phyloP scores from a whole-genome alignment of 2,888 invertebrate genomes.

The Tipula vernalis region DNA sequence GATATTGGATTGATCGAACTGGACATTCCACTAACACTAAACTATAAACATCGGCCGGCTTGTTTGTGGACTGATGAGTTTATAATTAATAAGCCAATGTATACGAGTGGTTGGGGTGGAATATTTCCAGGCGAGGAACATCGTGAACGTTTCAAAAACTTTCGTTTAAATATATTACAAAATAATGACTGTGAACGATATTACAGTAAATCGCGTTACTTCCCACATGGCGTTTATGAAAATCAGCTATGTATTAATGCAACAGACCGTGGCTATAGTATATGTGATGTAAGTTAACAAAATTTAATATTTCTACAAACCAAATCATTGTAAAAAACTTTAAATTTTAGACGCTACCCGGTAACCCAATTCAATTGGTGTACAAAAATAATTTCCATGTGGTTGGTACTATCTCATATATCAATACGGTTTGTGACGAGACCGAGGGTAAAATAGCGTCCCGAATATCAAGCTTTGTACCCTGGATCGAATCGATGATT shows the following conservation, averaged over 20 bases:
- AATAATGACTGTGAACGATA: not conserved
- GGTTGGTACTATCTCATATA: not conserved
- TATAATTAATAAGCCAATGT: not conserved
- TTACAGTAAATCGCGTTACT: not conserved
- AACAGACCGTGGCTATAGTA: not conserved
- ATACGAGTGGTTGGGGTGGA: not conserved
- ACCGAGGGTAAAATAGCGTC: not conserved
- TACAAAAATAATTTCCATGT: not conserved
- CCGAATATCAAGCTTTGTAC: not conserved
- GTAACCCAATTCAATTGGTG: not conserved
- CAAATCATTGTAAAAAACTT: not conserved
- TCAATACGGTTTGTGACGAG: not conserved
- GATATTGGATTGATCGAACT: not conserved
- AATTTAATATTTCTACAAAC: not conserved
- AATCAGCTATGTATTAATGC: not conserved
- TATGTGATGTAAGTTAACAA: not conserved
- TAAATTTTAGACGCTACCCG: not conserved
- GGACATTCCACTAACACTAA: not conserved
- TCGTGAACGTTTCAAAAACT: not conserved
- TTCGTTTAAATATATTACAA: not conserved
- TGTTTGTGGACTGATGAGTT: conserved; percentile 8
- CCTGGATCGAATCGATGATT: not conserved
- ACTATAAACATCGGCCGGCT: not conserved
- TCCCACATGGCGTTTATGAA: not conserved
- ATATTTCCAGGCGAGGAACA: not conserved